These are phyloP conservation scores for Gymnocheta viridis DNA, from an alignment of 2,888 invertebrate genomes.

Conservation along the genomic window DNA sequence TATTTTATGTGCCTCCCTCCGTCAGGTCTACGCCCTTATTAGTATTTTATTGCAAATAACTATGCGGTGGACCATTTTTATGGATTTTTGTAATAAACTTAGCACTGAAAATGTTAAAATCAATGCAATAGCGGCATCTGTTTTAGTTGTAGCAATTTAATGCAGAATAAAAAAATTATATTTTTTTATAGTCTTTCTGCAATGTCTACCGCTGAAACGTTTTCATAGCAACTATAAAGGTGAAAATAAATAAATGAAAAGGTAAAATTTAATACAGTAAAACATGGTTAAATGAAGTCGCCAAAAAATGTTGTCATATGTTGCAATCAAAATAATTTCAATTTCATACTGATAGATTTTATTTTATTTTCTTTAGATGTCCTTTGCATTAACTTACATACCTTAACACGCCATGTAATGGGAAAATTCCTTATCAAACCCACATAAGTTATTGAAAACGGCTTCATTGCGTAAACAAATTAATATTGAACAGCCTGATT, in stretches of 20 bases:
- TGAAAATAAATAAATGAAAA: neutral
- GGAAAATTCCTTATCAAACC: no score
- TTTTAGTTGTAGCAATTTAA: constrained; percentile 35
- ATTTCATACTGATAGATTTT: no score
- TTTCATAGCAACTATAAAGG: constrained; percentile 14
- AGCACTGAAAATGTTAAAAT: constrained; percentile 50
- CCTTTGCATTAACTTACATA: no score
- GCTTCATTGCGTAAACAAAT: no score
- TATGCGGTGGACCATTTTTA: constrained; percentile 45
- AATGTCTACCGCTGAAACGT: constrained; percentile 7
- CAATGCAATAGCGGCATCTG: constrained; percentile 52
- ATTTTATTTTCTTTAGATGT: no score
- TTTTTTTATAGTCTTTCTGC: constrained; percentile 27
- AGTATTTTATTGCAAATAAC: constrained; percentile 23
- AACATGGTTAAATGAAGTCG: neutral
- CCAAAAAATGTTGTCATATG: no score
- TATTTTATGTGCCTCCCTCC: neutral
- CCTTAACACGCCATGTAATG: no score
- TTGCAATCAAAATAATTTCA: no score
- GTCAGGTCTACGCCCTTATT: neutral
- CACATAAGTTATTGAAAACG: no score
- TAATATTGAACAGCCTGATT: no score
- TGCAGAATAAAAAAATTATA: constrained; percentile 23
- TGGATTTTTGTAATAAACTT: constrained; percentile 41
- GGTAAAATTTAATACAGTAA: constrained; percentile 11